Evolutionary conservation across 2,113 vertebrate species (phyloP).

Genomic region (Oryzias woworae): DNA sequence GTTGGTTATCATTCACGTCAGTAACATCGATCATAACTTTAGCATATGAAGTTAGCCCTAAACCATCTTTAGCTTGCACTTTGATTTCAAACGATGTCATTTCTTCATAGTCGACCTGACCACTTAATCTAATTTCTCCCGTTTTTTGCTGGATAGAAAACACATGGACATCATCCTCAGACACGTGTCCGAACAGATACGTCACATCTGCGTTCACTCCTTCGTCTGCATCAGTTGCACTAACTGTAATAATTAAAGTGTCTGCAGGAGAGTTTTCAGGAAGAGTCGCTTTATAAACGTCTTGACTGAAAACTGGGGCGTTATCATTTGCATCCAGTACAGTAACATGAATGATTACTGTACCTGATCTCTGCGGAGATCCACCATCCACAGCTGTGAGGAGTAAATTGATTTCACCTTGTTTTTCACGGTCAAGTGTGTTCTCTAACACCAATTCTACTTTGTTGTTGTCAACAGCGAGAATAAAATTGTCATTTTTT

Average conservation of each 20-base stretch:
- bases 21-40: constrained; percentile 74
- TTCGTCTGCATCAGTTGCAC: constrained; percentile 75
- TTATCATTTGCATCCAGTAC: constrained; percentile 69
- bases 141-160: constrained; percentile 69
- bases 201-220: constrained; percentile 75
- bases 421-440: constrained; percentile 53
- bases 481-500: constrained; percentile 64
- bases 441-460: constrained; percentile 57
- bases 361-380: constrained; percentile 65
- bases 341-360: constrained; percentile 53
- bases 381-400: constrained; percentile 64
- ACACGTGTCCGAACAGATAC: constrained; percentile 62
- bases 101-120: constrained; percentile 74
- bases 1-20: constrained; percentile 79
- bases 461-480: constrained; percentile 60
- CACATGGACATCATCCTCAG: background rate
- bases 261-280: constrained; percentile 58
- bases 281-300: constrained; percentile 55
- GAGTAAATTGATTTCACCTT: background rate
- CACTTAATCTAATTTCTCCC: constrained; percentile 72
- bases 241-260: constrained; percentile 64
- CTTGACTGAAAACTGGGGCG: constrained; percentile 63
- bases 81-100: constrained; percentile 59
- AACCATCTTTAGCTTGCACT: constrained; percentile 77
- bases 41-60: constrained; percentile 59